These are phyloP conservation scores for Meiosimyza decipiens DNA, from an alignment of 2,888 invertebrate species.

Conservation along the genomic window DNA sequence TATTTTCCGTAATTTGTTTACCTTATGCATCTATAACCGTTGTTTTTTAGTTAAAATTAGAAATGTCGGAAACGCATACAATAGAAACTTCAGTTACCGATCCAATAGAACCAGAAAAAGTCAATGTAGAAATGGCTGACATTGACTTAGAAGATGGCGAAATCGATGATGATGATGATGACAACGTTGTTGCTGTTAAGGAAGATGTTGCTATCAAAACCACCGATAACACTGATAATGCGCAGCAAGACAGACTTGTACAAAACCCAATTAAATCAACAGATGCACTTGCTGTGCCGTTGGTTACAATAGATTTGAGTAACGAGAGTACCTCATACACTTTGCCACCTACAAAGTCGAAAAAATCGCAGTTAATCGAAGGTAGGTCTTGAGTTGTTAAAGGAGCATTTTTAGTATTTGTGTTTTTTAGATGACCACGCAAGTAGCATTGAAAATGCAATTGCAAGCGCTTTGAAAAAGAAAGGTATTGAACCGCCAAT, in stretches of 20 bases:
- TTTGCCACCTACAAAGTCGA: conserved; percentile 59
- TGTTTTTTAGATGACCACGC: conserved; percentile 77
- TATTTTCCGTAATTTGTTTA: not conserved
- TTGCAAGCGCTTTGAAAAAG: conserved; percentile 80
- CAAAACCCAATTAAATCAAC: conserved; percentile 19
- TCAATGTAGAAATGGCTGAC: conserved; percentile 28
- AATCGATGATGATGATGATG: conserved; percentile 76
- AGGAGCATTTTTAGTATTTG: not conserved
- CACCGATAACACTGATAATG: conserved; percentile 29
- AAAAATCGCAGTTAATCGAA: conserved; percentile 69
- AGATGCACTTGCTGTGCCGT: conserved; percentile 29
- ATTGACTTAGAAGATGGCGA: conserved; percentile 89
- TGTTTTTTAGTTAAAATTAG: conserved; percentile 6
- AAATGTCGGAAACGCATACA: not conserved
- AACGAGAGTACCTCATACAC: conserved; percentile 29
- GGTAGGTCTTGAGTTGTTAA: conserved; percentile 55
- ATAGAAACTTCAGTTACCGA: conserved; percentile 17
- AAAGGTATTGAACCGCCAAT: conserved; percentile 69
- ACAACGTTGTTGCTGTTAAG: conserved; percentile 53
- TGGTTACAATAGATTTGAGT: conserved; percentile 29
- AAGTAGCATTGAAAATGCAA: conserved; percentile 81
- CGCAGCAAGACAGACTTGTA: conserved; percentile 19
- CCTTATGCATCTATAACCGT: not conserved
- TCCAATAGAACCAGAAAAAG: conserved; percentile 15
- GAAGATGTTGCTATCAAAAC: conserved; percentile 1